Percentiles rank a stretch among this genome's conserved stretches.
Conservation (phyloP, 2,113 vertebrate species). For the Chaetura pelagica region DNA sequence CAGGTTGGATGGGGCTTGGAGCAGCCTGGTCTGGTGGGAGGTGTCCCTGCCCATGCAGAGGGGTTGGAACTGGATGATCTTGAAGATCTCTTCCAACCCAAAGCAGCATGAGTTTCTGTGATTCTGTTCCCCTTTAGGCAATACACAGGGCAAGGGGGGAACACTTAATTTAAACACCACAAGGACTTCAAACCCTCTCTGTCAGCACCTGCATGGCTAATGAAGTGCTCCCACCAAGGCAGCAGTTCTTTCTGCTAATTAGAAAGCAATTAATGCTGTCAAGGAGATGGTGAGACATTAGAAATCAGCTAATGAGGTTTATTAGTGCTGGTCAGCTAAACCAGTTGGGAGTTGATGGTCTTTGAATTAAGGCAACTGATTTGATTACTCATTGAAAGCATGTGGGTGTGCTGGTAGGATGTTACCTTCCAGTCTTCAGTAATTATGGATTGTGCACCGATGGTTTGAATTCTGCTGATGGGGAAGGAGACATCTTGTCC, state of each 20-base stretch:
- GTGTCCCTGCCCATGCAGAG: too few species aligned
- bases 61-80: too few species aligned
- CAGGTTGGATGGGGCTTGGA: too few species aligned
- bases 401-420: not conserved
- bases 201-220: not conserved
- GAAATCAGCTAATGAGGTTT: slow-evolving; percentile 42
- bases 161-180: not conserved
- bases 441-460: not conserved
- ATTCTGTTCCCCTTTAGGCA: too few species aligned
- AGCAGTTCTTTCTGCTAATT: slow-evolving; percentile 10
- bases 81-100: too few species aligned
- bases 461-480: not conserved
- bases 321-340: not conserved
- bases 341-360: not conserved
- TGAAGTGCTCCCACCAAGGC: not conserved
- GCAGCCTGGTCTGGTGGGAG: too few species aligned
- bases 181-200: not conserved
- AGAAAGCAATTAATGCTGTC: slow-evolving; percentile 13
- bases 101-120: too few species aligned
- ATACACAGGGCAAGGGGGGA: not conserved
- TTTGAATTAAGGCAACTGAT: not conserved
- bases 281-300: not conserved
- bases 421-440: not conserved
- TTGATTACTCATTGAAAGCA: not conserved
- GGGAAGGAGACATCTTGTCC: not conserved